Conservation (phyloP, 2,113 vertebrate species). For the Heterotilapia buettikoferi region DNA sequence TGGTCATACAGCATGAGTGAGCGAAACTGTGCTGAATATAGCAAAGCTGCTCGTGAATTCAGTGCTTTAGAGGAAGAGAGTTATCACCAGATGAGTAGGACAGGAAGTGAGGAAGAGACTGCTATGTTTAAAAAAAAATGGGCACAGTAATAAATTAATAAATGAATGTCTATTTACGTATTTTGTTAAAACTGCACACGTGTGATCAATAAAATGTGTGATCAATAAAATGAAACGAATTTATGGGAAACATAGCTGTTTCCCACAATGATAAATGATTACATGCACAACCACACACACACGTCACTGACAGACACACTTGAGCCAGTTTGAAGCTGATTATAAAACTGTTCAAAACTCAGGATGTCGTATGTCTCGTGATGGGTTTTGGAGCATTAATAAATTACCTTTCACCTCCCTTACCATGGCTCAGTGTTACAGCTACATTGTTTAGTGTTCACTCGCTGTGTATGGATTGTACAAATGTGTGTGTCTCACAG, state of each 20-base stretch:
- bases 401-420: neutral
- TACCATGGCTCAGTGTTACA: neutral
- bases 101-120: neutral
- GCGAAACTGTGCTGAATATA: neutral
- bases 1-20: neutral
- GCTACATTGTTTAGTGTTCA: neutral
- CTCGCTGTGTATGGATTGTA: neutral
- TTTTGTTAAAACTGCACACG: neutral
- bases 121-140: neutral
- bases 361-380: neutral
- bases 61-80: neutral
- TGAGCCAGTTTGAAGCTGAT: neutral
- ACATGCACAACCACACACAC: neutral
- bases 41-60: neutral
- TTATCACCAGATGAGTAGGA: neutral
- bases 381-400: neutral
- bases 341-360: neutral
- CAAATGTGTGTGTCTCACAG: neutral
- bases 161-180: neutral
- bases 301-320: neutral
- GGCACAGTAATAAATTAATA: neutral
- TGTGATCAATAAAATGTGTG: neutral
- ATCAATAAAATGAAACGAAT: neutral
- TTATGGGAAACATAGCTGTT: neutral
- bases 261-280: neutral